These are phyloP conservation scores for Coboldia fuscipes DNA, from an alignment of 1,140 invertebrate species.

Conservation along the genomic window DNA sequence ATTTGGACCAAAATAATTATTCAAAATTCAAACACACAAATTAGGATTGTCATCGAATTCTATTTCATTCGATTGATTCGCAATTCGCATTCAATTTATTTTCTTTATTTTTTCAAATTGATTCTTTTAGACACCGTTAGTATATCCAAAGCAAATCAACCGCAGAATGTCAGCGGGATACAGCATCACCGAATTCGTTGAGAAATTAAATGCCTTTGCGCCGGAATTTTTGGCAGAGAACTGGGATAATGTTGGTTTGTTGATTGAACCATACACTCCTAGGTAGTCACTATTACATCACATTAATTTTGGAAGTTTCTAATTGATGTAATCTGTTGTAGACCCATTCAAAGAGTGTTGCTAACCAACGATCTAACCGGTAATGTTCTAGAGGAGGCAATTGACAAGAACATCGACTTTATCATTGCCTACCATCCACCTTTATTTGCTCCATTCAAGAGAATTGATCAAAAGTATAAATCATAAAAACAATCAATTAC, in stretches of 20 bases:
- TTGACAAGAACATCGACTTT: constrained; percentile 41
- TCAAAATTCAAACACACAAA: no score
- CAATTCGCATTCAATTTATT: no score
- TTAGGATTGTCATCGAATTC: no score
- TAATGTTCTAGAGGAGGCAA: constrained; percentile 67
- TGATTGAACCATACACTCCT: constrained; percentile 54
- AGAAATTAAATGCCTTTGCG: constrained; percentile 44
- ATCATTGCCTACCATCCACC: constrained; percentile 93
- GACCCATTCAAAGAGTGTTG: constrained; percentile 18
- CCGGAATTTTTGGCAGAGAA: constrained; percentile 47
- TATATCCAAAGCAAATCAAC: no score
- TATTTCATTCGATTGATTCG: no score
- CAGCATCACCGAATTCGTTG: constrained; percentile 39
- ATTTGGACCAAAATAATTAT: no score
- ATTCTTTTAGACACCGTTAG: no score
- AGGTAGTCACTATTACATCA: constrained; percentile 12
- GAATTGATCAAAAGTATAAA: constrained; percentile 56
- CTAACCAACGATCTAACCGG: constrained; percentile 92
- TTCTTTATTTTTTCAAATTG: no score
- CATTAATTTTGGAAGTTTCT: neutral
- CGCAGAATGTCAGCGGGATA: no score
- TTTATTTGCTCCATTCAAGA: constrained; percentile 69
- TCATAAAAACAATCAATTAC: constrained; percentile 1
- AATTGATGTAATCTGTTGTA: neutral
- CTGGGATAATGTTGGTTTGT: constrained; percentile 92